A percentile compares a stretch with the other conserved stretches of the same genome.
These are phyloP conservation scores for Lipophrys pholis DNA, from an alignment of 2,113 vertebrate genomes.

Conservation along the genomic window DNA sequence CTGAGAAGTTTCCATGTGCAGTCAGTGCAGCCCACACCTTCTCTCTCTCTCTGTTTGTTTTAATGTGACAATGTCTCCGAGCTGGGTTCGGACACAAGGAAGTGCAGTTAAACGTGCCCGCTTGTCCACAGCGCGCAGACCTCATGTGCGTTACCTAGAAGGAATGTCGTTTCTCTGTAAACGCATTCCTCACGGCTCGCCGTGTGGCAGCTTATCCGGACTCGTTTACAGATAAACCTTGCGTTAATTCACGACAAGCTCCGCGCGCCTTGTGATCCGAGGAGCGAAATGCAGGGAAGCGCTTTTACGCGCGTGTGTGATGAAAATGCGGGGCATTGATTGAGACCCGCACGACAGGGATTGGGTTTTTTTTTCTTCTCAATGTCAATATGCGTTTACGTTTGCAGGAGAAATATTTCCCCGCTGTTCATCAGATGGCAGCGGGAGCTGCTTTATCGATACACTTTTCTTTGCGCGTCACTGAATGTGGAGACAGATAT, in stretches of 20 bases:
- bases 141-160: slow-evolving; percentile 51
- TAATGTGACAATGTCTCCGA: not conserved
- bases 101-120: slow-evolving; percentile 60
- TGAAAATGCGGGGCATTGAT: slow-evolving; percentile 2
- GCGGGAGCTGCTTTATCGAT: slow-evolving; percentile 11
- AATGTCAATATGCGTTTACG: not conserved
- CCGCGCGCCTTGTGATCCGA: not conserved
- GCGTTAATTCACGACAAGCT: not conserved
- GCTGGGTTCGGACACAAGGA: slow-evolving; percentile 28
- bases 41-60: not conserved
- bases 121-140: slow-evolving; percentile 51
- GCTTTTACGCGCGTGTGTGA: slow-evolving; percentile 55
- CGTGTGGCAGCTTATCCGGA: accelerated
- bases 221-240: not conserved
- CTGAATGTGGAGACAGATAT: slow-evolving; percentile 10
- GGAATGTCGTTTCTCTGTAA: slow-evolving; percentile 19
- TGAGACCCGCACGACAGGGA: not conserved
- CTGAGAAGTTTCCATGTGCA: slow-evolving; percentile 36
- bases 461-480: not conserved
- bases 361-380: not conserved
- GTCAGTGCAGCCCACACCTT: not conserved
- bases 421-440: not conserved
- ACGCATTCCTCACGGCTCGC: slow-evolving; percentile 1
- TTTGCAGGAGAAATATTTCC: not conserved
- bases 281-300: slow-evolving; percentile 25